Conservation (phyloP, 2,113 vertebrate genomes). For the Chaenogobius annularis region DNA sequence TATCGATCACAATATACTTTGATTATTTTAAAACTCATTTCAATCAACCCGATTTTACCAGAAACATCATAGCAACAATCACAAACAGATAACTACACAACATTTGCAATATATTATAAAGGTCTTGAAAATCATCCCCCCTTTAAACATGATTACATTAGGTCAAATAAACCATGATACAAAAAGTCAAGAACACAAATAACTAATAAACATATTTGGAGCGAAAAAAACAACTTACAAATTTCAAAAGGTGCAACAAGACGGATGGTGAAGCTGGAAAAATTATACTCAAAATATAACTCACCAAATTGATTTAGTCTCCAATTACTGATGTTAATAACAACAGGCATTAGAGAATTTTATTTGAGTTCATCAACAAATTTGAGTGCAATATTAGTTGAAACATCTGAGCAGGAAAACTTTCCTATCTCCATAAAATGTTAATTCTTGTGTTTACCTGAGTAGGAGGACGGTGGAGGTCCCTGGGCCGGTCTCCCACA, state of each 20-base stretch:
- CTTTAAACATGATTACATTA: neutral
- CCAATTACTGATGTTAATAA: too few species aligned
- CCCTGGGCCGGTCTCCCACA: slow-evolving; percentile 63
- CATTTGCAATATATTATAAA: neutral
- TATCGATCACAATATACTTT: neutral
- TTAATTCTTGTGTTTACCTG: slow-evolving; percentile 66
- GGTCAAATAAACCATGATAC: neutral
- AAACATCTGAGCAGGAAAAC: neutral
- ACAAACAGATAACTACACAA: neutral
- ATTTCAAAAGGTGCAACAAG: neutral
- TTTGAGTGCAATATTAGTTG: neutral
- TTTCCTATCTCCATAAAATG: neutral
- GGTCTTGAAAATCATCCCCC: too few species aligned
- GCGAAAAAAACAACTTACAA: neutral
- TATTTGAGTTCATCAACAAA: too few species aligned
- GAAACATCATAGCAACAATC: neutral
- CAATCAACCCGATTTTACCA: neutral
- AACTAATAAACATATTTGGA: neutral
- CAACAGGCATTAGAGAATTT: too few species aligned
- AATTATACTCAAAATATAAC: neutral
- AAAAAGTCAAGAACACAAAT: neutral
- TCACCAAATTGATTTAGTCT: neutral
- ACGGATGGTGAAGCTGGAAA: neutral
- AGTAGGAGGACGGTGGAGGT: slow-evolving; percentile 52
- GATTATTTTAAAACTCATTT: neutral